phyloP scores from a whole-genome alignment of 2,888 invertebrate species.

The Drosophila putrida region DNA sequence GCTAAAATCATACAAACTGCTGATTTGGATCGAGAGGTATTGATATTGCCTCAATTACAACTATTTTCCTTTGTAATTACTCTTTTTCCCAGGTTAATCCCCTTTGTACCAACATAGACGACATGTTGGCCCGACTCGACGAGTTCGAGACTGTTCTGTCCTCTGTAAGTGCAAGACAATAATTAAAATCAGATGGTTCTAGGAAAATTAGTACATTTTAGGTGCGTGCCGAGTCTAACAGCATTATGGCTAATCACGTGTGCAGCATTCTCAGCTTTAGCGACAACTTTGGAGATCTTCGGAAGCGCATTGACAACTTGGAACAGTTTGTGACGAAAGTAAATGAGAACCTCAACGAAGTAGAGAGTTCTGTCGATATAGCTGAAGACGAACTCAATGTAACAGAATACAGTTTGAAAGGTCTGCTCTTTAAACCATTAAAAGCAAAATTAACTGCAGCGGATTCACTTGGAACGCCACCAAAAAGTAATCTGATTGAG shows the following conservation, averaged over 20 bases:
- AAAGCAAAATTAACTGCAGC: conserved; percentile 78
- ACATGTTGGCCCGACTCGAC: conserved; percentile 89
- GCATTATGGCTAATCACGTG: conserved; percentile 85
- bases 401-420: conserved; percentile 87
- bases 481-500: conserved; percentile 71
- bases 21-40: conserved; percentile 86
- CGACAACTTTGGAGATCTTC: conserved; percentile 86
- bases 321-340: conserved; percentile 87
- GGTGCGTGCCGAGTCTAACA: conserved; percentile 83
- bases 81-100: conserved; percentile 84
- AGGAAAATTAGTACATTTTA: conserved; percentile 24
- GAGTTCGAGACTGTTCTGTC: conserved; percentile 88
- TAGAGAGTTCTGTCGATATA: conserved; percentile 88
- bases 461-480: conserved; percentile 28
- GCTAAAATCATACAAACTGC: conserved; percentile 86
- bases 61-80: background rate
- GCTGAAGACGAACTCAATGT: conserved; percentile 88
- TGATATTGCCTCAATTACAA: background rate
- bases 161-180: conserved; percentile 77
- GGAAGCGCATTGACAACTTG: conserved; percentile 87
- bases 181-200: background rate
- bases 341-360: conserved; percentile 86
- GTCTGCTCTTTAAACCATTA: conserved; percentile 87
- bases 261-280: conserved; percentile 86
- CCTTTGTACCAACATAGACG: conserved; percentile 88